A percentile compares a stretch with the other conserved stretches of the same genome.
These are phyloP conservation scores for Tipula vernalis DNA, from an alignment of 2,888 invertebrate genomes.

Conservation along the genomic window DNA sequence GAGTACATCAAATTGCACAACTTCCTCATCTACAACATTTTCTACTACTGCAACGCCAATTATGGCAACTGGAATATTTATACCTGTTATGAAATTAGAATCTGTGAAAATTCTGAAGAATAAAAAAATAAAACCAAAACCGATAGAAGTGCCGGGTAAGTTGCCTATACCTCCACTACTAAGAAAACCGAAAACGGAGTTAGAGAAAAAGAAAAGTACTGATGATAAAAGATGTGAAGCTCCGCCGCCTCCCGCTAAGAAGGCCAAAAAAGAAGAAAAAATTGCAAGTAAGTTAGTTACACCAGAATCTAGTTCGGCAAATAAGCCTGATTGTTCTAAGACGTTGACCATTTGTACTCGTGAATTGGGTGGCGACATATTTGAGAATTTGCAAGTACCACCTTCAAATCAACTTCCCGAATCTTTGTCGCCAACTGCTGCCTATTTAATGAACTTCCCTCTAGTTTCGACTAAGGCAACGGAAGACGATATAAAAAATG, in stretches of 20 bases:
- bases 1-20: background rate
- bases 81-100: conserved; percentile 5
- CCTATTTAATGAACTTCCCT: conserved; percentile 49
- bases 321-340: background rate
- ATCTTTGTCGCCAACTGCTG: conserved; percentile 51
- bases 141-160: background rate
- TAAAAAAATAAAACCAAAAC: background rate
- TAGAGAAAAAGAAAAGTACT: background rate
- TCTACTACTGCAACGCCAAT: conserved; percentile 7
- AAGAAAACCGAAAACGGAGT: background rate
- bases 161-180: background rate
- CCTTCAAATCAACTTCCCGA: conserved; percentile 42
- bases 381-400: conserved; percentile 45
- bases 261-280: background rate
- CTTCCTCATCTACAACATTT: background rate
- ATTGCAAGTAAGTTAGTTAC: background rate
- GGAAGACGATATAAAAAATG: conserved; percentile 27
- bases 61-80: conserved; percentile 10
- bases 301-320: background rate
- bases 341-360: conserved; percentile 22
- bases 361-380: conserved; percentile 46
- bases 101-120: background rate
- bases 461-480: conserved; percentile 44
- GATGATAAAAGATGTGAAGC: background rate
- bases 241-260: background rate